These are phyloP conservation scores for Sepiola atlantica DNA, from an alignment of 2,888 invertebrate species.

Conservation along the genomic window DNA sequence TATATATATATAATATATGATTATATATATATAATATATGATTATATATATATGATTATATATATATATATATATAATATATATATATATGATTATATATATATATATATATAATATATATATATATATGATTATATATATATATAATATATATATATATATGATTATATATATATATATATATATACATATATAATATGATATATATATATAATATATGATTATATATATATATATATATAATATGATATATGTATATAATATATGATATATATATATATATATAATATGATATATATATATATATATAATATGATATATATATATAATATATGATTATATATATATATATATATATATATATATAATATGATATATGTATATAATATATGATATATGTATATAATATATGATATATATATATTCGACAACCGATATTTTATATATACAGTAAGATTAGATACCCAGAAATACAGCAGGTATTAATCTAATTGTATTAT, in stretches of 20 bases:
- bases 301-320: conserved; percentile 32
- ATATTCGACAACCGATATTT: too few species aligned
- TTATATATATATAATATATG: too few species aligned
- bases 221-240: background rate
- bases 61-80: conserved; percentile 32
- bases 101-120: conserved; percentile 32
- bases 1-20: conserved; percentile 32
- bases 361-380: background rate
- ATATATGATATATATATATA: conserved; percentile 32
- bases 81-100: conserved; percentile 6
- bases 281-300: background rate
- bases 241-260: background rate
- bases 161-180: conserved; percentile 32
- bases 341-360: conserved; percentile 32
- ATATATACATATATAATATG: background rate
- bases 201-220: too few species aligned
- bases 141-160: too few species aligned
- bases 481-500: too few species aligned
- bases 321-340: conserved; percentile 32
- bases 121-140: background rate
- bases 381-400: conserved; percentile 6
- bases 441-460: too few species aligned
- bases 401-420: conserved; percentile 32
- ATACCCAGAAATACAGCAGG: too few species aligned
- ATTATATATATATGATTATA: conserved; percentile 32